These are phyloP conservation scores for Platerodrilus igneus DNA, from an alignment of 2,888 invertebrate species.

Conservation along the genomic window DNA sequence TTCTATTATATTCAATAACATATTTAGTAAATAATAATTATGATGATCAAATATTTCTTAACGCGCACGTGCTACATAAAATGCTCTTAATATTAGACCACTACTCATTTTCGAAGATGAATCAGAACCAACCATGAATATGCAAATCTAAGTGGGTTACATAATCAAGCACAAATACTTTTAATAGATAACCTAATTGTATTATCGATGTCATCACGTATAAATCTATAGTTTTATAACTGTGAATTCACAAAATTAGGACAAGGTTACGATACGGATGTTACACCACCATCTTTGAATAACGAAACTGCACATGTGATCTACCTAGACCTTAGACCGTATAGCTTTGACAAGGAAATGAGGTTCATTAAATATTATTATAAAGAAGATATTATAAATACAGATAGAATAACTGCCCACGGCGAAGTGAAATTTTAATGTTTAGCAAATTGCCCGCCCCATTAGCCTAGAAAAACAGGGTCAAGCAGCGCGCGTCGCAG, in stretches of 20 bases:
- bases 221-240: slow-evolving; percentile 16
- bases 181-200: slow-evolving; percentile 23
- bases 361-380: slow-evolving; percentile 27
- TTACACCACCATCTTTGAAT: slow-evolving; percentile 16
- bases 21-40: too few relatives aligned
- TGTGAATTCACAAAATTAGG: slow-evolving; percentile 18
- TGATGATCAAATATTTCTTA: too few relatives aligned
- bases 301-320: slow-evolving; percentile 17
- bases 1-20: too few relatives aligned
- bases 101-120: too few relatives aligned
- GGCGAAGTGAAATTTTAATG: slow-evolving; percentile 37
- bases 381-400: slow-evolving; percentile 30
- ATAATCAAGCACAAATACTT: slow-evolving; percentile 19
- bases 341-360: slow-evolving; percentile 15
- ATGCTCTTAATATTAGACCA: too few relatives aligned
- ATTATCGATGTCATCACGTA: slow-evolving; percentile 18
- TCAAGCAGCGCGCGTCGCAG: slow-evolving; percentile 29
- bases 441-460: slow-evolving; percentile 39
- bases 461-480: slow-evolving; percentile 38
- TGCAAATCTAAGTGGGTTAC: slow-evolving; percentile 20
- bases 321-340: slow-evolving; percentile 24
- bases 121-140: slow-evolving; percentile 18
- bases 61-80: too few relatives aligned
- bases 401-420: slow-evolving; percentile 34
- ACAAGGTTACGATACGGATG: slow-evolving; percentile 25